Evolutionary conservation across 1,140 invertebrate genomes (phyloP).

Genomic region (Drosophila rufa): DNA sequence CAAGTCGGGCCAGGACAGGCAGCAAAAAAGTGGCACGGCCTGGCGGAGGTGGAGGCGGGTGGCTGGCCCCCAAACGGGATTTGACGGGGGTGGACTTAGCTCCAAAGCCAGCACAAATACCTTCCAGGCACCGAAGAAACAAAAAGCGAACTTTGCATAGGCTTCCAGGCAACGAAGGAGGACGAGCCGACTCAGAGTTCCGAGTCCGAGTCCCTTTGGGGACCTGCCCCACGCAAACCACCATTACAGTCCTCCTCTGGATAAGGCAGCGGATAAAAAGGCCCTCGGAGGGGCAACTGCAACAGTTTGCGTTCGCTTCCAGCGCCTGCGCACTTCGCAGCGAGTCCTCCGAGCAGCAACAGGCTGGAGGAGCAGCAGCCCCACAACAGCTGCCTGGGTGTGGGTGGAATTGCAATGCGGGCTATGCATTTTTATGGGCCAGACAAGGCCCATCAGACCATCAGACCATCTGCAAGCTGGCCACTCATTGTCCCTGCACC

Average conservation of each 20-base stretch:
- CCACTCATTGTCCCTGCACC: conserved; percentile 52
- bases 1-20: conserved; percentile 26
- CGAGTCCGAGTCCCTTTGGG: conserved; percentile 53
- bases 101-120: conserved; percentile 40
- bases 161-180: conserved; percentile 58
- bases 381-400: conserved; percentile 1
- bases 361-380: conserved; percentile 53
- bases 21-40: conserved; percentile 26
- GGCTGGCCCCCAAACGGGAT: conserved; percentile 7
- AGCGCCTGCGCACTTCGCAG: conserved; percentile 54
- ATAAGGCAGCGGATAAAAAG: conserved; percentile 74
- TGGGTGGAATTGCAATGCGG: conserved; percentile 50
- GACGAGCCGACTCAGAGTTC: conserved; percentile 15
- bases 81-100: conserved; percentile 18
- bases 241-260: conserved; percentile 43
- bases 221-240: conserved; percentile 52
- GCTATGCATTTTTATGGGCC: conserved; percentile 68
- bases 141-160: conserved; percentile 56
- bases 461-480: conserved; percentile 45
- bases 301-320: conserved; percentile 70
- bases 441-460: conserved; percentile 49
- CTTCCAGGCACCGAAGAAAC: conserved; percentile 70
- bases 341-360: conserved; percentile 59
- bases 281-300: conserved; percentile 69
- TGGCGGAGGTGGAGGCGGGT: conserved; percentile 9